Evolutionary conservation across 2,113 vertebrate species (phyloP), one percentile per base, ranked within the genome.

Genomic region (Mobula hypostoma): DNA sequence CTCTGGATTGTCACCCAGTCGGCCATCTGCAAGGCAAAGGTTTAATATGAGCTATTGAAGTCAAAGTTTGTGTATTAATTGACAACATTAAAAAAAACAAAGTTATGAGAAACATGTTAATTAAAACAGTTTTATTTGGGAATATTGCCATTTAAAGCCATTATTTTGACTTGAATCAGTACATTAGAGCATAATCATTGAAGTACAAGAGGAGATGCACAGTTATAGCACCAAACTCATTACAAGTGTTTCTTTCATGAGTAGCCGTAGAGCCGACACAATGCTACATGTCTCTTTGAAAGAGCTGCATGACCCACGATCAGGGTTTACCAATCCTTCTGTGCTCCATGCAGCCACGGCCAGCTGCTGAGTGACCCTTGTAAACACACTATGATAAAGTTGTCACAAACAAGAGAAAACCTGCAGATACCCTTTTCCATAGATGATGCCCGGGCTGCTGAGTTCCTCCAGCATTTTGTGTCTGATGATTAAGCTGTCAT

Each of bases 311-410:
- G 14, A 40, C 24, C 5, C 32, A 93, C 74, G 68, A 40, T 93
- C 68, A 40, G 32, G 40, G 91, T 24, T 74, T 74, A 24, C 32
- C 21, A 5, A 74, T 29, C 12, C 70, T 40, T 74, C 66, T 74
- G 63, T 68, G 21, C 27, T 93, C 72, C 72, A 74, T 21, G 72
- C 2, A 24, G 72, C 17, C 15, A 70, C 36, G 36, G 8, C 27
- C 91, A 76, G 91, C 40, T 76, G 95, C 96, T 97, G 96, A 97
- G 97, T 97, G 97, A 96, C 96, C 95, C 96, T 85, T 96, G 96
- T 96, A 96, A 96, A 94, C 63, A 94, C 96, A 96, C 40, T 85
- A 40, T n/a, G 70, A 63, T 7, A 63, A 36, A 92, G 21, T 82
- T 95, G 96, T 48, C 48, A 48, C 48, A 48, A 48, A 4, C 48